Evolutionary conservation across 2,888 invertebrate species (phyloP).

Genomic region (Chrysotoxum bicinctum): DNA sequence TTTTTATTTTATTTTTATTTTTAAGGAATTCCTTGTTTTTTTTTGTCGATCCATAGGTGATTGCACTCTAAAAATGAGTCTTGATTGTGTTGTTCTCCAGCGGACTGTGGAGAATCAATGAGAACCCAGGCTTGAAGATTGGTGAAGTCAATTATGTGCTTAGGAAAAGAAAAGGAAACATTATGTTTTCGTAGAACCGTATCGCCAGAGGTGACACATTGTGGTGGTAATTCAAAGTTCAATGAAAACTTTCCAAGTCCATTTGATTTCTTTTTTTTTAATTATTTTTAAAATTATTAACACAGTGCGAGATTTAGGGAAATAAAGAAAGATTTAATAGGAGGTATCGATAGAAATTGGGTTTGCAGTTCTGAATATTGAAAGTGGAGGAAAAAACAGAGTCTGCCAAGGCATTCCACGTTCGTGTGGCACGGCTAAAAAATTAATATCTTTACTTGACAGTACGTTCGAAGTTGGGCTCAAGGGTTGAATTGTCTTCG

Average conservation of each 20-base stretch:
- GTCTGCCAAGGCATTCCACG: too few species aligned
- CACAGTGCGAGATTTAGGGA: too few species aligned
- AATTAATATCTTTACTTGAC: too few species aligned
- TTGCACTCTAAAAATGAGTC: constrained; percentile 58
- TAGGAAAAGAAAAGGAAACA: neutral
- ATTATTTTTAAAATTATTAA: too few species aligned
- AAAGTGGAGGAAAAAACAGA: too few species aligned
- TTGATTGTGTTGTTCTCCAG: constrained; percentile 19
- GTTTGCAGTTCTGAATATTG: too few species aligned
- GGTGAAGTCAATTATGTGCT: constrained; percentile 13
- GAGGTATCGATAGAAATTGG: too few species aligned
- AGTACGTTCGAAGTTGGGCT: too few species aligned
- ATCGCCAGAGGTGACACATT: constrained; percentile 44
- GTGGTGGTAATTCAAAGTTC: neutral
- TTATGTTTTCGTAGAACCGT: constrained; percentile 29
- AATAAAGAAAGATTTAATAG: too few species aligned
- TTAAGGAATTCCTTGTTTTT: constrained; percentile 37
- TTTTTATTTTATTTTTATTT: constrained; percentile 25
- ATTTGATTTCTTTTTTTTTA: neutral
- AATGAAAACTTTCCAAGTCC: neutral
- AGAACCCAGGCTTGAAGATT: neutral
- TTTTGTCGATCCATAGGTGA: constrained; percentile 40
- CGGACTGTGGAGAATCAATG: constrained; percentile 2
- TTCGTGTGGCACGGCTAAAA: too few species aligned
- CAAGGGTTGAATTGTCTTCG: too few species aligned